Base-by-base conservation (phyloP, 1,140 invertebrate genomes). In the Trypoxylus dichotomus region DNA sequence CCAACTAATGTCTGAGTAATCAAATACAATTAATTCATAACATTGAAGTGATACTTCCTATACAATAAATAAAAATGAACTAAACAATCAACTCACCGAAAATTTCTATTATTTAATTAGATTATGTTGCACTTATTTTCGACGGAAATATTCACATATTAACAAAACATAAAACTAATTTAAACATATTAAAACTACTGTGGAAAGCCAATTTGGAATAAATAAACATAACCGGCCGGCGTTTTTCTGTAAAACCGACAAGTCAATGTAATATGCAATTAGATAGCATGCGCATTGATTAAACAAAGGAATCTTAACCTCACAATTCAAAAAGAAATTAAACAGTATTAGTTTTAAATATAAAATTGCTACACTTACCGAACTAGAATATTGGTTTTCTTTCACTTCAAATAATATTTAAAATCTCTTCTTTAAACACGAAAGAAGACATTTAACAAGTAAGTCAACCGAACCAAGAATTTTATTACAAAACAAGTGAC, bases 151-250 rank as follows among this genome's bases (percentile, higher is more conserved):
- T 54, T 13, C 19, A 15, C 47, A 54, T 15, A 15, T 19, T 19
- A 24, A 27, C 10, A 24, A 68, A 24, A 27, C 27, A 15, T 29
- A 27, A 27, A 68, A 25, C 11, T 27, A 68, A 68, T 25, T 10
- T 68, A 68, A n/a, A 13, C 24, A 7, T 1, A 27, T 68, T 68
- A 24, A 68, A 68, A 27, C 19, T 27, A 29, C 25, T 68, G 21
- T 68, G 19, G 27, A 21, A 68, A 68, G 24, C 6, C 24, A 68
- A 27, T 27, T 68, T 68, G 15, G 8, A 79, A 80, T 77, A 79
- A 80, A 77, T 63, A 80, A 80, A 77, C 78, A 76, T 68, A 80
- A 79, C 79, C 79, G 79, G 79, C 79, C 79, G 79, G 79, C 78
- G 79, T 80, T 80, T 80, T 79, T 43, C 76, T 42, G 78, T 73